phyloP scores from a whole-genome alignment of 2,113 vertebrate genomes.

The Oncorhynchus clarkii region DNA sequence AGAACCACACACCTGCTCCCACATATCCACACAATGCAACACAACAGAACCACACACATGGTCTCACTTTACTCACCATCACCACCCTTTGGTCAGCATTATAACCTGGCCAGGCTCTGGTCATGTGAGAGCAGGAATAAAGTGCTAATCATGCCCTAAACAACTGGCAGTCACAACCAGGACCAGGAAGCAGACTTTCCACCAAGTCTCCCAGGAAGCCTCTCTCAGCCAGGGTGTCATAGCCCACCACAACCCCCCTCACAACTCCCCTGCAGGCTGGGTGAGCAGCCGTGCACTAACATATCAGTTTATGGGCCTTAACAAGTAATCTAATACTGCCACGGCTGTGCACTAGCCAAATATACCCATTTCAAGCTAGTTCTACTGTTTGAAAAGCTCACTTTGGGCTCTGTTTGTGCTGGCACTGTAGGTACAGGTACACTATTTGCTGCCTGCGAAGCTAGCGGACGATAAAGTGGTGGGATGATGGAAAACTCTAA shows the following conservation, averaged over 20 bases:
- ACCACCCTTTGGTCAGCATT: background rate
- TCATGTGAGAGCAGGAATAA: constrained; percentile 22
- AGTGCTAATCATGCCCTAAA: background rate
- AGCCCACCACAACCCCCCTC: background rate
- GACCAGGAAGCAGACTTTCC: background rate
- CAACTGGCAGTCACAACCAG: background rate
- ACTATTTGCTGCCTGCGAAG: constrained; percentile 42
- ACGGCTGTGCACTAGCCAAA: constrained; percentile 25
- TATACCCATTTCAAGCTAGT: constrained; percentile 34
- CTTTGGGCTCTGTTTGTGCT: constrained; percentile 55
- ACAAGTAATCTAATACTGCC: background rate
- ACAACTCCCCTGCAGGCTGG: background rate
- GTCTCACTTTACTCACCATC: too few species aligned
- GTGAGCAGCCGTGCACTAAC: background rate
- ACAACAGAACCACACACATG: too few species aligned
- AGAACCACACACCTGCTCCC: background rate
- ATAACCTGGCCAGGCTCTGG: background rate
- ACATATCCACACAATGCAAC: background rate
- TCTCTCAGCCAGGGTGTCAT: background rate
- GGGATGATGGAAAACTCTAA: constrained; percentile 63
- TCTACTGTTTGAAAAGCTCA: constrained; percentile 47
- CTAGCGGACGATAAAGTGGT: constrained; percentile 41
- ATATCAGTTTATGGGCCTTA: background rate
- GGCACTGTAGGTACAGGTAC: constrained; percentile 54
- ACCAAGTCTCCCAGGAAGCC: background rate